Conservation (phyloP, 2,113 vertebrate genomes). For the Acrocephalus arundinaceus region DNA sequence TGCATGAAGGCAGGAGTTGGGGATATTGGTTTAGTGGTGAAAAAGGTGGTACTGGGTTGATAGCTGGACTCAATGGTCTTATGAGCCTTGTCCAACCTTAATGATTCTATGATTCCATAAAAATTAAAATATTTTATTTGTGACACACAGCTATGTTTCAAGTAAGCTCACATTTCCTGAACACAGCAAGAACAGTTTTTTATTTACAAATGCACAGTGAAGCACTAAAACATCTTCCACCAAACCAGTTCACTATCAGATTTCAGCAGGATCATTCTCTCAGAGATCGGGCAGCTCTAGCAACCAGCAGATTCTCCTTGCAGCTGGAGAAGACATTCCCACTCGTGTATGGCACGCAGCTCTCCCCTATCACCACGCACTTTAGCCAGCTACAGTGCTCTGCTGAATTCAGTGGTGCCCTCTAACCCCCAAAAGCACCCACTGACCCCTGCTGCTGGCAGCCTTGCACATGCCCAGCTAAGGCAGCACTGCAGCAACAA, state of each 20-base stretch:
- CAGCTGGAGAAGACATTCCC: background rate
- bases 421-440: background rate
- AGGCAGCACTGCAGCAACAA: background rate
- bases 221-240: background rate
- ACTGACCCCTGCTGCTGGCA: background rate
- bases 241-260: background rate
- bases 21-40: background rate
- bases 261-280: background rate
- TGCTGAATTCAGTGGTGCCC: background rate
- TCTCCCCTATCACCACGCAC: accelerated
- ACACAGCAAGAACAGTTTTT: background rate
- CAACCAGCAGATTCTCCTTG: background rate
- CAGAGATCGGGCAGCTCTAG: background rate
- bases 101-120: background rate
- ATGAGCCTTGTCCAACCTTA: background rate
- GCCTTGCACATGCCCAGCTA: background rate
- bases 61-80: background rate
- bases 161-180: background rate
- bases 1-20: background rate
- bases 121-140: background rate
- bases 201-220: background rate
- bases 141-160: background rate
- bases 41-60: background rate
- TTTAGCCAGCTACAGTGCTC: background rate
- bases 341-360: accelerated